phyloP scores from a whole-genome alignment of 2,888 invertebrate species.

The Listrodromus nycthemerus region DNA sequence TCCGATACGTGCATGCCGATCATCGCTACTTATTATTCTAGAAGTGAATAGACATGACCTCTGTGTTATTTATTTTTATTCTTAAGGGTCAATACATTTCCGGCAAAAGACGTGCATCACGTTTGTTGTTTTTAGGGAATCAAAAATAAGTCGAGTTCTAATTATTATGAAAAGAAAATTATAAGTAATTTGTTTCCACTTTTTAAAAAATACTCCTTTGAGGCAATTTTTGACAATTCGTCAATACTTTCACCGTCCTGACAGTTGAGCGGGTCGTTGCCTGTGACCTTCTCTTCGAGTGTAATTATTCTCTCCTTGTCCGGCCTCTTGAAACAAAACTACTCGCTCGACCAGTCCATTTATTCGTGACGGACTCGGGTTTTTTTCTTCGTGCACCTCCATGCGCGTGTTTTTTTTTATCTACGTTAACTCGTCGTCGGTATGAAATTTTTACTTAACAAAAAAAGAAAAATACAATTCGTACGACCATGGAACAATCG shows the following conservation, averaged over 20 bases:
- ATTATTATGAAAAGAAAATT: too few species aligned
- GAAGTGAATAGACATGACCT: background rate
- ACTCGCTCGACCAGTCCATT: background rate
- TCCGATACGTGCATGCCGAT: background rate
- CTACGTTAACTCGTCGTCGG: background rate
- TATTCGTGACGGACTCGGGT: background rate
- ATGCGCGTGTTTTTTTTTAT: background rate
- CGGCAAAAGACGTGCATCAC: too few species aligned
- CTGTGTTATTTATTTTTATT: background rate
- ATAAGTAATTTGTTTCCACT: background rate
- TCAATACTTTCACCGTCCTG: background rate
- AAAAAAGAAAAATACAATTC: slow-evolving; percentile 4
- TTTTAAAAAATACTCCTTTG: background rate
- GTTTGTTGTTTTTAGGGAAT: too few species aligned
- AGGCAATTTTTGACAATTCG: background rate
- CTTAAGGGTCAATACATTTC: too few species aligned
- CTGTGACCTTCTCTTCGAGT: slow-evolving; percentile 31
- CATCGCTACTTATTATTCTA: background rate
- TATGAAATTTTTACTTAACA: background rate
- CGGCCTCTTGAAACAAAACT: slow-evolving; percentile 17
- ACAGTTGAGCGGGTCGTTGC: background rate
- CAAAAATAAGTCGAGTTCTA: too few species aligned
- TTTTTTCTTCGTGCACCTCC: background rate
- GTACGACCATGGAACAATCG: background rate
- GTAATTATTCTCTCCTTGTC: slow-evolving; percentile 45